Evolutionary conservation across 1,140 invertebrate species (phyloP).

Genomic region (Calycopis cecrops): DNA sequence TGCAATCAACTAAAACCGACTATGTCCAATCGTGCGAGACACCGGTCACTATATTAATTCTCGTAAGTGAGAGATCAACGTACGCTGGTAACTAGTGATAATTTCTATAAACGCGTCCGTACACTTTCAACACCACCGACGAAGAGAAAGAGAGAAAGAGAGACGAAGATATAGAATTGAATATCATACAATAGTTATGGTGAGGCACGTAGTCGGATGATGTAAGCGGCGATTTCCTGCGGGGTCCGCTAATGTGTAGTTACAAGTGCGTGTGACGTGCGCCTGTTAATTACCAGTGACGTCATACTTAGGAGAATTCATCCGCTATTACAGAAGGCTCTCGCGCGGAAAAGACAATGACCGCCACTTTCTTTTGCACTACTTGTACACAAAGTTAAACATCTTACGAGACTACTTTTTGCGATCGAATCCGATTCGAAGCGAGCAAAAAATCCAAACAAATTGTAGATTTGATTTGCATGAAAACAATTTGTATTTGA

Average conservation of each 20-base stretch:
- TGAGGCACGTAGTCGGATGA: conserved; percentile 51
- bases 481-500: neutral
- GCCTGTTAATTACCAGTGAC: conserved; percentile 55
- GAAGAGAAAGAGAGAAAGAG: too few species aligned
- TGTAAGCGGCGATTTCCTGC: conserved; percentile 66
- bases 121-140: too few species aligned
- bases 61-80: too few species aligned
- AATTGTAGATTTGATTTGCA: conserved; percentile 14
- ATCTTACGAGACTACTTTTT: conserved; percentile 31
- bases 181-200: conserved; percentile 33
- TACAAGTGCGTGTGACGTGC: conserved; percentile 41
- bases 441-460: conserved; percentile 5
- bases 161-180: conserved; percentile 10
- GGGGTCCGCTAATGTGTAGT: conserved; percentile 34
- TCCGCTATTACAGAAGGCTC: conserved; percentile 50
- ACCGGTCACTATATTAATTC: too few species aligned
- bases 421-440: neutral
- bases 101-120: too few species aligned
- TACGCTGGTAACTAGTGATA: too few species aligned
- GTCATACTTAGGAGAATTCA: conserved; percentile 48
- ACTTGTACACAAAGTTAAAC: conserved; percentile 14
- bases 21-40: too few species aligned
- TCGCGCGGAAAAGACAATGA: conserved; percentile 68
- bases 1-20: too few species aligned
- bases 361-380: conserved; percentile 55